Base-by-base conservation (phyloP, 2,113 vertebrate genomes). In the Marmota monax region DNA sequence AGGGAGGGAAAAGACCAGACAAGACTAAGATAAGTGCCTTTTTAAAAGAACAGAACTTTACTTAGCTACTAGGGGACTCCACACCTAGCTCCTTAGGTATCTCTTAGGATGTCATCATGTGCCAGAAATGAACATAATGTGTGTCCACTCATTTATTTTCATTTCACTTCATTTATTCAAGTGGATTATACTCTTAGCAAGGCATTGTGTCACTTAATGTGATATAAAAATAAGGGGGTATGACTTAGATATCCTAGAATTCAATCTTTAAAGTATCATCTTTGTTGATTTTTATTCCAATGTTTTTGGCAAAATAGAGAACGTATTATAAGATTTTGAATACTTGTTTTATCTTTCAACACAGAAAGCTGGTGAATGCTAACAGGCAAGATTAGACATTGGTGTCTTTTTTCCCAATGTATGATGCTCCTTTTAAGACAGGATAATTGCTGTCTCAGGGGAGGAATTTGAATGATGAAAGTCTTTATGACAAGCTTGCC, bases 391-490 rank as follows among this genome's bases (percentile, higher is more conserved):
- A 97, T 90, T 98, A 96, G 95, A 95, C 95, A 83, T 97, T 98
- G 80, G 56, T 96, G 91, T 95, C 7, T 72, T 90, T 97, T 97
- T 96, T 95, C 95, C 95, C 90, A 98, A 95, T 74, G 51, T 4
- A 0, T 93, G 98, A 97, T 98, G 84, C 82, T 97, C 86, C 97
- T 92, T 96, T 98, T 96, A 98, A 97, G 97, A 98, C 84, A 79
- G 97, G 97, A 98, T 98, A 97, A 98, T 98, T 98, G 97, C 97
- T 97, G 89, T 98, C 97, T 98, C 97, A 91, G 89, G 97, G 97
- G 97, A 95, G 74, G 97, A 98, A 98, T 98, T 98, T 98, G 97
- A 97, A 98, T 98, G 98, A 97, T 95, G 97, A 98, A 98, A 97
- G 96, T 83, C 92, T 97, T 90, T 95, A 87, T 96, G 96, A 96